A percentile compares a stretch with the other conserved stretches of the same genome.
These are phyloP conservation scores for Mythimna pallens DNA, from an alignment of 2,888 invertebrate genomes.

Conservation along the genomic window DNA sequence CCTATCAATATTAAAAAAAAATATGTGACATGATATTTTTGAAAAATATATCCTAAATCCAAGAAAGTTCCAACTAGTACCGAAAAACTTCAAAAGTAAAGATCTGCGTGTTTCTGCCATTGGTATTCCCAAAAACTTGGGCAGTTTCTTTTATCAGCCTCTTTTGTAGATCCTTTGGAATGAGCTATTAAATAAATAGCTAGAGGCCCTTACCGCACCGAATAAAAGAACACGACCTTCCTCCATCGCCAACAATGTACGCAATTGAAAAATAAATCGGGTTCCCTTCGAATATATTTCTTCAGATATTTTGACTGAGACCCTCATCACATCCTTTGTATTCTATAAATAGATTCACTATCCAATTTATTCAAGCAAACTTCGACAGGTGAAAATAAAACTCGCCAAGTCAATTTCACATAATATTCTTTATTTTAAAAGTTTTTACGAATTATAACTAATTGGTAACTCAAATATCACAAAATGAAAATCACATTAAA, in stretches of 20 bases:
- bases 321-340: conserved; percentile 51
- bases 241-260: conserved; percentile 57
- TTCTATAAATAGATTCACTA: conserved; percentile 30
- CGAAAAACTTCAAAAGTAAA: conserved; percentile 66
- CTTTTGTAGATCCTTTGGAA: conserved; percentile 70
- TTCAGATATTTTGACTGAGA: conserved; percentile 52
- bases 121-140: conserved; percentile 68
- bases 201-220: conserved; percentile 64
- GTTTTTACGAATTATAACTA: conserved; percentile 57
- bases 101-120: conserved; percentile 61
- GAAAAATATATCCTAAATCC: neutral
- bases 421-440: conserved; percentile 67
- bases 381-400: conserved; percentile 56
- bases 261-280: conserved; percentile 67
- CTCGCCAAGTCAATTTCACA: conserved; percentile 44
- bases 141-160: conserved; percentile 70
- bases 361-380: conserved; percentile 18
- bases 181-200: conserved; percentile 77
- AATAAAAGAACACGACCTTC: conserved; percentile 70
- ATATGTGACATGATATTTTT: too few species aligned
- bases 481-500: conserved; percentile 71
- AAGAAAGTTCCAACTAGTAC: conserved; percentile 55
- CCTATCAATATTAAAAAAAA: neutral
- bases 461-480: conserved; percentile 76
- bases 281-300: conserved; percentile 55